A percentile compares a stretch with the other conserved stretches of the same genome.
Evolutionary conservation across 1,140 invertebrate species (phyloP).

Genomic region (Neodiprion virginianus): DNA sequence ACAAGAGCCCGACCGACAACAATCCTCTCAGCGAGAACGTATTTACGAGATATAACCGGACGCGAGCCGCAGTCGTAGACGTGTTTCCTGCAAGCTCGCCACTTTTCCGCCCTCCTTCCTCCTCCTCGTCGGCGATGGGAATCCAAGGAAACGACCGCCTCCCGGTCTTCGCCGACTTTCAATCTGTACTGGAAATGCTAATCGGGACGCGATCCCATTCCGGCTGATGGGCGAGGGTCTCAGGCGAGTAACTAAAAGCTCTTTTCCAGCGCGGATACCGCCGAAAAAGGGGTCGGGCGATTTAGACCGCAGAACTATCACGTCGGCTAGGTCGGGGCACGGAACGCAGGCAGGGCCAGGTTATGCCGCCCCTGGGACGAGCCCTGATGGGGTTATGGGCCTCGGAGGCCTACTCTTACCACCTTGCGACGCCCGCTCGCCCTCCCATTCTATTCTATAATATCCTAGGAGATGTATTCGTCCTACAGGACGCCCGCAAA

Average conservation of each 20-base stretch:
- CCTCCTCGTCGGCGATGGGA: slow-evolving; percentile 29
- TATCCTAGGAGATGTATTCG: slow-evolving; percentile 53
- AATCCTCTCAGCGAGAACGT: slow-evolving; percentile 47
- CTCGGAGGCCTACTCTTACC: slow-evolving; percentile 61
- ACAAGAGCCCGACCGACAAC: slow-evolving; percentile 46
- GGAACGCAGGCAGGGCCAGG: slow-evolving; percentile 23
- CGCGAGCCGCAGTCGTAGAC: slow-evolving; percentile 28
- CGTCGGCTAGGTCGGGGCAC: slow-evolving; percentile 23
- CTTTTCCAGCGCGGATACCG: slow-evolving; percentile 31
- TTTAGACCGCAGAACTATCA: background rate
- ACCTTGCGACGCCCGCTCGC: slow-evolving; percentile 54
- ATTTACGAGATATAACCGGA: background rate
- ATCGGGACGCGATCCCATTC: slow-evolving; percentile 40
- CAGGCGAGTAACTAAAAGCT: slow-evolving; percentile 45
- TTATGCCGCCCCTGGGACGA: slow-evolving; percentile 57
- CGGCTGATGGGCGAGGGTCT: slow-evolving; percentile 41
- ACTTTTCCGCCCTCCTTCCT: slow-evolving; percentile 38
- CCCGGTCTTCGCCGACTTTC: background rate
- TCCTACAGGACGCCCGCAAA: slow-evolving; percentile 52
- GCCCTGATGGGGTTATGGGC: slow-evolving; percentile 62
- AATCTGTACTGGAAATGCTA: background rate
- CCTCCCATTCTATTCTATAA: slow-evolving; percentile 61
- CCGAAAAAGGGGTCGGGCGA: slow-evolving; percentile 25
- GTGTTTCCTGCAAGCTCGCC: slow-evolving; percentile 28
- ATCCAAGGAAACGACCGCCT: background rate